phyloP scores from a whole-genome alignment of 2,888 invertebrate genomes.

The Hirtodrosophila trivittata region DNA sequence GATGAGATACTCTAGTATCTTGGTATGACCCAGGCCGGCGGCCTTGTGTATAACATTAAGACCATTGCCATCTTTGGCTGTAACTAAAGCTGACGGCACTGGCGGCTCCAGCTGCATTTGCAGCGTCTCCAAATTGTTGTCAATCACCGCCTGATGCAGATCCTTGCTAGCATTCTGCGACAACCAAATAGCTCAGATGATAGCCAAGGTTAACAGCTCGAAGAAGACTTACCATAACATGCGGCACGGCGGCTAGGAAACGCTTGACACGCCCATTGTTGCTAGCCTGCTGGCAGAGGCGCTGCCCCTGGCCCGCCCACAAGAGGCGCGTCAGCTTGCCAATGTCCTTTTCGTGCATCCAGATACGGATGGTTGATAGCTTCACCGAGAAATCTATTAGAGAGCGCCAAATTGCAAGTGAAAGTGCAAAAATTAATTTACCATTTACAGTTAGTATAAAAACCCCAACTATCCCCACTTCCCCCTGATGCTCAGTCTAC shows the following conservation, averaged over 20 bases:
- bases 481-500: background rate
- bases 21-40: conserved; percentile 91
- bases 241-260: conserved; percentile 96
- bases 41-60: conserved; percentile 95
- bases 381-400: conserved; percentile 90
- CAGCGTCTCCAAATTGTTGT: conserved; percentile 90
- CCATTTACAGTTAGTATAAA: conserved; percentile 15
- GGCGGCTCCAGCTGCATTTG: conserved; percentile 88
- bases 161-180: conserved; percentile 93
- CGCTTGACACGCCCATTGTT: conserved; percentile 92
- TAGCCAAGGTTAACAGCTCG: too few species aligned
- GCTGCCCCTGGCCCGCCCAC: conserved; percentile 95
- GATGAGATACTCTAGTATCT: conserved; percentile 90
- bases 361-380: conserved; percentile 95
- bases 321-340: conserved; percentile 93
- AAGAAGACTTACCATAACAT: conserved; percentile 89
- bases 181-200: too few species aligned
- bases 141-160: conserved; percentile 90
- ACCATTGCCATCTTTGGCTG: conserved; percentile 91
- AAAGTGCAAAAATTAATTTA: conserved; percentile 46
- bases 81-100: conserved; percentile 88
- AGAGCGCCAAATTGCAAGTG: conserved; percentile 34
- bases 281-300: conserved; percentile 92
- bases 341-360: conserved; percentile 97
- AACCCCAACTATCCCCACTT: conserved; percentile 7